Percentiles rank a stretch among this genome's conserved stretches.
phyloP scores from a whole-genome alignment of 2,888 invertebrate species.

The Diadegma fenestrale region DNA sequence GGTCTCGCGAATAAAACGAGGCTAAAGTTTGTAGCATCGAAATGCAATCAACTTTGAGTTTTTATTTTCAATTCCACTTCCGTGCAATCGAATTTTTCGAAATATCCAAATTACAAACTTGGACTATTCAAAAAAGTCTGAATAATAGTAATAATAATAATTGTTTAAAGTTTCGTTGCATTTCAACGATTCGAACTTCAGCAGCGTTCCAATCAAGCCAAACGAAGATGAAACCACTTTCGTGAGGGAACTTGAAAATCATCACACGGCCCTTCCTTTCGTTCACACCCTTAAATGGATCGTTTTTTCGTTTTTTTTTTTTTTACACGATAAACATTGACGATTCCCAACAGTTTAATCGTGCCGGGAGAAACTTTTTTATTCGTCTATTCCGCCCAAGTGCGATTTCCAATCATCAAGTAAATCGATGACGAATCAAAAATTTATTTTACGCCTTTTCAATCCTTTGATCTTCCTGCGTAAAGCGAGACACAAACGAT shows the following conservation, averaged over 20 bases:
- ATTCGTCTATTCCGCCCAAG: neutral
- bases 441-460: constrained; percentile 20
- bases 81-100: neutral
- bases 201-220: constrained; percentile 33
- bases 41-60: neutral
- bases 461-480: constrained; percentile 55
- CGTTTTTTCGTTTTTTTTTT: too few relatives aligned
- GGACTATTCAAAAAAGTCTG: neutral
- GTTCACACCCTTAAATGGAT: constrained; percentile 7
- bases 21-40: neutral
- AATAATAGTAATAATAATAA: neutral
- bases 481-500: neutral
- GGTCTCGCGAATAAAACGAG: constrained; percentile 21
- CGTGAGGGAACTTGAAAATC: constrained; percentile 18
- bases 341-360: neutral
- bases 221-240: constrained; percentile 28
- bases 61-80: neutral
- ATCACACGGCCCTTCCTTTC: constrained; percentile 27
- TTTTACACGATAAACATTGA: constrained; percentile 11
- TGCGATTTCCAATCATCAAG: constrained; percentile 10
- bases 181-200: neutral
- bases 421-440: constrained; percentile 35
- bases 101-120: neutral
- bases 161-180: neutral
- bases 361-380: neutral